These are phyloP conservation scores for Littorina saxatilis DNA, from an alignment of 1,140 invertebrate genomes.

Conservation along the genomic window DNA sequence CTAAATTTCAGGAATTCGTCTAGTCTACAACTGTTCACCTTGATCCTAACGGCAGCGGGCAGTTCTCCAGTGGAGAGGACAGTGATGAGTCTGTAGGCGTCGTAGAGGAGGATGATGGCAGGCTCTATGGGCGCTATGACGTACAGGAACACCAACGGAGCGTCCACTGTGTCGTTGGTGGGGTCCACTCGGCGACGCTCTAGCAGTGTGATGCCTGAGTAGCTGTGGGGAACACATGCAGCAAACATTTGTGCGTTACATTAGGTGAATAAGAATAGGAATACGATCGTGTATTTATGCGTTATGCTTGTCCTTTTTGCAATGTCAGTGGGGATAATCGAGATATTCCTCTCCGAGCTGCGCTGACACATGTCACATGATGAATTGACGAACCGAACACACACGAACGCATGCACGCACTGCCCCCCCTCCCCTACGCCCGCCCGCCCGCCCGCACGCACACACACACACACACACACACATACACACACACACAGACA, in stretches of 20 bases:
- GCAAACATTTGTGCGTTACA: background rate
- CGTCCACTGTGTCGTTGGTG: constrained; percentile 30
- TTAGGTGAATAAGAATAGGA: no score
- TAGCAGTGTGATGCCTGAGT: constrained; percentile 47
- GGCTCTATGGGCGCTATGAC: constrained; percentile 59
- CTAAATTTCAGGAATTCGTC: no score
- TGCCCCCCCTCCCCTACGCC: background rate
- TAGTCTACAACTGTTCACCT: no score
- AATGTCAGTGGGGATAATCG: no score
- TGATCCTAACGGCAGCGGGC: background rate
- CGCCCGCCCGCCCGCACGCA: constrained; percentile 1
- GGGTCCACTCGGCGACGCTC: constrained; percentile 38
- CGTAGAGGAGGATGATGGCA: constrained; percentile 51
- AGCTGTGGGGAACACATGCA: constrained; percentile 29
- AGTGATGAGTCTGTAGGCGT: constrained; percentile 31
- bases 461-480: background rate
- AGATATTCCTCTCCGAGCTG: no score
- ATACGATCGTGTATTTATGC: no score
- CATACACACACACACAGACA: background rate
- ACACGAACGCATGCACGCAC: background rate
- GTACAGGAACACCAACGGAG: constrained; percentile 47
- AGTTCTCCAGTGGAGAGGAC: background rate
- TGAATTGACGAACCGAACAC: no score
- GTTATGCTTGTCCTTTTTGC: no score
- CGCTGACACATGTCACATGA: no score